Evolutionary conservation across 2,797 vertebrate species (phyloP), one percentile per base, ranked within the genome.

Genomic region (Microhierax caerulescens): DNA sequence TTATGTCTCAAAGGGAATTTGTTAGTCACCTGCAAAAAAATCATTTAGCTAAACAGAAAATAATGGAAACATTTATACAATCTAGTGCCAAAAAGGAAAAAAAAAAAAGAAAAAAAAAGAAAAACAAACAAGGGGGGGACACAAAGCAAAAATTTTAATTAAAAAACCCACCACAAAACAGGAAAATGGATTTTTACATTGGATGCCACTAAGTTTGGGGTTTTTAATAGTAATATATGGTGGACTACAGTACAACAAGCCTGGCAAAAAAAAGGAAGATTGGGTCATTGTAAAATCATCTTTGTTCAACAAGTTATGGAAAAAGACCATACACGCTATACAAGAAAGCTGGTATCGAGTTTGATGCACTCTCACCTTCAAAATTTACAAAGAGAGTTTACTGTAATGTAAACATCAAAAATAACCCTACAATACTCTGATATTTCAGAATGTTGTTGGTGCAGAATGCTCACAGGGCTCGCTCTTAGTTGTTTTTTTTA

Each of bases 251-350:
- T 51, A 34, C 4, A 45, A 78, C 36, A 80, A 47, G 27, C 0
- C 0, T 15, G 8, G 24, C 24, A 80, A 53, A 27, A 69, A 69
- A 37, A 21, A 68, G 7, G 39, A 65, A 36, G 24, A 73, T 2
- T 3, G 18, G 16, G 10, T 73, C 48, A 34, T 2, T 61, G 45
- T 23, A 54, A 81, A 57, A 57, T 41, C 22, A 48, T 30, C 10
- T 80, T 57, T 45, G 47, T 60, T 39, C 36, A 30, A 23, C 20
- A 45, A 37, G 27, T 48, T 48, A 59, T 9, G 8, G 64, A 53
- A 32, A 36, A 30, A 59, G 21, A 6, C 4, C 2, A 1, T 11
- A 10, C 6, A 9, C 15, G 30, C 15, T n/a, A 5, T 8, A 27
- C 12, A 34, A 65, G n/a, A 56, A 56, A 73, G 22, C 41, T 48